phyloP scores from a whole-genome alignment of 2,888 invertebrate genomes.

The Hypolimnas misippus region DNA sequence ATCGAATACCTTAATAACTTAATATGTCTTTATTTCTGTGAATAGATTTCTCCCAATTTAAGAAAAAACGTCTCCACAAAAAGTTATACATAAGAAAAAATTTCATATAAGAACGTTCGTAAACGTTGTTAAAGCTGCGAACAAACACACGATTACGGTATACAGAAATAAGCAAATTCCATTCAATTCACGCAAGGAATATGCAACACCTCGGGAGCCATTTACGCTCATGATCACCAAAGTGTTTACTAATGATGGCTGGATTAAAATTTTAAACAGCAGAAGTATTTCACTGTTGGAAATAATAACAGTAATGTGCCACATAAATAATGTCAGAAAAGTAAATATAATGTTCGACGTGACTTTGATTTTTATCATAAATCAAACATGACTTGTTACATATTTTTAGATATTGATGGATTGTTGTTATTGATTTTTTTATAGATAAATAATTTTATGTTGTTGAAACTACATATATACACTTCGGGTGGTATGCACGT shows the following conservation, averaged over 20 bases:
- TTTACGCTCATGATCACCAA: constrained; percentile 46
- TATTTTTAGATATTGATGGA: background rate
- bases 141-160: background rate
- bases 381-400: constrained; percentile 1
- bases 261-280: constrained; percentile 54
- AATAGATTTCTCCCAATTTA: too few species aligned
- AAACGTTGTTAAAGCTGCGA: background rate
- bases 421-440: background rate
- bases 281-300: background rate
- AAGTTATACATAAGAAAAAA: background rate
- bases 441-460: too few species aligned
- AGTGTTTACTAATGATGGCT: constrained; percentile 47
- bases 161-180: constrained; percentile 15
- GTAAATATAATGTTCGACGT: background rate
- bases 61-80: too few species aligned
- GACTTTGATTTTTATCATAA: constrained; percentile 13
- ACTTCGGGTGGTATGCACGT: too few species aligned
- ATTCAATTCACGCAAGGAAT: constrained; percentile 17
- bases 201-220: constrained; percentile 35
- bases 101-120: background rate
- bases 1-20: too few species aligned
- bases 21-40: too few species aligned
- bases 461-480: too few species aligned
- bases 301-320: background rate
- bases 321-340: background rate